Evolutionary conservation across 2,797 vertebrate genomes (phyloP).

Genomic region (Megaceryle alcyon): DNA sequence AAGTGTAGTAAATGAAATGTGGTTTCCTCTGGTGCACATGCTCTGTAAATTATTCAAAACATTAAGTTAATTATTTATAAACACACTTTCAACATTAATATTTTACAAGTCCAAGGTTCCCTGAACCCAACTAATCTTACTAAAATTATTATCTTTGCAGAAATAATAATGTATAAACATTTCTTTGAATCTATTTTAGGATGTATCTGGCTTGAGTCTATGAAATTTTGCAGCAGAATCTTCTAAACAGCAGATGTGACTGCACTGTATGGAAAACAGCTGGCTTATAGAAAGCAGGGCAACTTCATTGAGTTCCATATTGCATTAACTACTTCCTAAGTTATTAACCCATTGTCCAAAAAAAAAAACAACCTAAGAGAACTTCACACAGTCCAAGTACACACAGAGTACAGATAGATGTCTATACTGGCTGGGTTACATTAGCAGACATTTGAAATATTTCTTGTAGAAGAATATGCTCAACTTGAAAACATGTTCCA

Average conservation of each 20-base stretch:
- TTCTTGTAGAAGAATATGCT: background rate
- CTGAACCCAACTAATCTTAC: background rate
- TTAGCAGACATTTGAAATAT: background rate
- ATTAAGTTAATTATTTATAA: conserved; percentile 37
- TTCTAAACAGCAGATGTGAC: background rate
- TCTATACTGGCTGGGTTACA: background rate
- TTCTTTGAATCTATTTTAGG: background rate
- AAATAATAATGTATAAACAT: background rate
- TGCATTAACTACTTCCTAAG: background rate
- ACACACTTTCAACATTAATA: conserved; percentile 34
- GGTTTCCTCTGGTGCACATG: conserved; percentile 95
- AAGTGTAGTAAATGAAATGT: conserved; percentile 97
- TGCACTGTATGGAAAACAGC: background rate
- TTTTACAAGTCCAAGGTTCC: conserved; percentile 15
- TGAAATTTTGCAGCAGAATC: background rate
- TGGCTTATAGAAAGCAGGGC: background rate
- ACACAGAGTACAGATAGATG: background rate
- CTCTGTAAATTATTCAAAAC: conserved; percentile 81
- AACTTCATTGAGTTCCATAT: background rate
- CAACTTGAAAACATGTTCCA: background rate
- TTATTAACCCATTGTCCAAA: background rate
- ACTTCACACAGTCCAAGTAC: background rate
- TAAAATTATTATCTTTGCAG: background rate
- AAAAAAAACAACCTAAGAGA: background rate
- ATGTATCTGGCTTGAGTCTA: background rate